Base-by-base conservation (phyloP, 1,140 invertebrate genomes). In the Procambarus clarkii region DNA sequence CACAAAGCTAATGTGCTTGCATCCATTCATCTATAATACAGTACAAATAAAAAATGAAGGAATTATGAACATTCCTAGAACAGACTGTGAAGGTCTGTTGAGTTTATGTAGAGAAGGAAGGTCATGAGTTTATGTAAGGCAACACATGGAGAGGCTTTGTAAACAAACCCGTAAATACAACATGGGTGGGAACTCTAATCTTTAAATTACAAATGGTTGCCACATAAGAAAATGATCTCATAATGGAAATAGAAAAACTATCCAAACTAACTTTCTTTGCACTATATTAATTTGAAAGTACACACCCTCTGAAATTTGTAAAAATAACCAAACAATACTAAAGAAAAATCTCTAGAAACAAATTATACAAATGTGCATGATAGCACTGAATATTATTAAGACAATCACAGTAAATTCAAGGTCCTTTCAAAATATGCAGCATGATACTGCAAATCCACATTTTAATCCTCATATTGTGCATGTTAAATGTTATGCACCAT, bases 101-200 rank as follows among this genome's bases (percentile, higher is more conserved):
- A 0, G 34, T 34, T 34, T n/a, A 34, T 24, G 34, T 24, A 74
- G 69, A 74, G 69, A 5, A 74, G 69, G 21, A n/a, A 34, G n/a
- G 34, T 34, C 13, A 74, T 21, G 48, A 11, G n/a, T 18, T 54
- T 54, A 54, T 81, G 24, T 58, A 34, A 81, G 79, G 79, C 79
- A 48, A 81, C 79, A 81, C 79, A 81, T 81, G 46, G 18, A 80
- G 54, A 54, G 60, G 60, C 3, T 64, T 64, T 64, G 60, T 34
- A 4, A 4, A 64, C 60, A 64, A 64, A 21, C 13, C 60, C 60
- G 4, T 54, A 15, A 64, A 2, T 18, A 2, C 18, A 21, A 64
- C 60, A 64, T 64, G 60, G 60, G 18, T 64, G 60, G 60, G 18
- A n/a, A 64, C 60, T 64, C 1, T 5, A 21, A 5, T 64, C 13